Base-by-base conservation (phyloP, 2,888 invertebrate genomes). In the Tiphia femorata region DNA sequence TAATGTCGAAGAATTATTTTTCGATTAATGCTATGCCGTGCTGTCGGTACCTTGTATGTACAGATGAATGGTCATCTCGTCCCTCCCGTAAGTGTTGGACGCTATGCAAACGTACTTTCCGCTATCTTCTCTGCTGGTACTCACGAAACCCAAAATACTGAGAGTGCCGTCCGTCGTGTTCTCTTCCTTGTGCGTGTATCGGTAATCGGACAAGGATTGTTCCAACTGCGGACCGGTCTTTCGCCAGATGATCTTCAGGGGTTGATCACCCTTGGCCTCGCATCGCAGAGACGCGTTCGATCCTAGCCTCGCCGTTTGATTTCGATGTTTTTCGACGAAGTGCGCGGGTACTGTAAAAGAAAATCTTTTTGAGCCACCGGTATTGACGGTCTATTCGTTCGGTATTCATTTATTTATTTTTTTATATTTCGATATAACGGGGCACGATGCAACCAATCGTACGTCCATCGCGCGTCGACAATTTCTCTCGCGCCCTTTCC, bases 51-150 rank as follows among this genome's bases (percentile, higher is more conserved):
- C 92, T 86, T 96, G 94, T 21, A 97, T 94, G 47, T 95, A 92
- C 58, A 97, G 88, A 79, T 95, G 93, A 81, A 96, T 93, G 48
- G 92, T 91, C 90, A 95, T 93, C 83, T 94, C 92, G 76, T 96
- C 96, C 72, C 92, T 91, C 6, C 97, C 97, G 78, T 94, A 97
- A 44, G 92, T 88, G 84, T 97, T 97, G 71, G 92, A 91, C 0
- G 95, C 95, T 61, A 91, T 89, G 82, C 97, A 97, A 47, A 93
- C 91, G 80, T 96, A 91, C 48, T 93, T 90, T 7, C 95, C 96
- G 0, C 96, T 94, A 84, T 97, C 96, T 78, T 93, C 93, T 56
- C 96, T 87, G 72, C 92, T 92, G 10, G 95, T 94, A 72, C 94
- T 92, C 58, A 92, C 87, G 66, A 97, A 92, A 64, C 93, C 92